Base-by-base conservation (phyloP, 2,888 invertebrate genomes). In the Sphaeridia pumilis region DNA sequence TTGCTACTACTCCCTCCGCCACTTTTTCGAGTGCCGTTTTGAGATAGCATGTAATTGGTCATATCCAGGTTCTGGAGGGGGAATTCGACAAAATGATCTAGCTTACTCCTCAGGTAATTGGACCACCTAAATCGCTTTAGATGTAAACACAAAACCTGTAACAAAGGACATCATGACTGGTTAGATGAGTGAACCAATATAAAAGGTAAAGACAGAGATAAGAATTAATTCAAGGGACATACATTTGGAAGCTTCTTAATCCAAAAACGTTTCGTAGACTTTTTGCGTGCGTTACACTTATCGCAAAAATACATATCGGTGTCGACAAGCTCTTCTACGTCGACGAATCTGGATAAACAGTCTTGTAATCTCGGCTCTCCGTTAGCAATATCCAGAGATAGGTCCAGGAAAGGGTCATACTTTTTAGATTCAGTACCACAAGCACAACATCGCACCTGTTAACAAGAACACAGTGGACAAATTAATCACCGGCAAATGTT, bases 241-340 rank as follows among this genome's bases (percentile, higher is more conserved):
- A 58, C 58, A 47, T 56, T 56, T 4, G 58, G 58, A 24, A 58
- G 41, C n/a, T 54, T 44, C 4, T 36, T 43, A 26, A 87, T 82
- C 82, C 86, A 84, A 72, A 87, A 86, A 70, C 85, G 82, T 70
- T 87, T 87, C 14, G 87, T 87, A 5, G 86, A 87, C 64, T 81
- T 78, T 69, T 86, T 86, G 69, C 82, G 84, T 67, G 81, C 79
- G 70, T 84, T 82, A 69, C 87, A 87, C 67, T 81, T 80, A 69
- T 80, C 81, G 72, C 87, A 87, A 71, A 81, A 83, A 69, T 87
- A 87, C 27, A 85, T 77, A 69, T 87, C 87, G 50, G 83, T 82
- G 67, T 86, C 86, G 7, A 84, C 84, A 57, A 87, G 69, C 69
- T 86, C 84, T 70, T 87, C 87, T 43, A 85, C 78, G 65, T 82